Base-by-base conservation (phyloP, 2,888 invertebrate genomes). In the Tipula helvola region DNA sequence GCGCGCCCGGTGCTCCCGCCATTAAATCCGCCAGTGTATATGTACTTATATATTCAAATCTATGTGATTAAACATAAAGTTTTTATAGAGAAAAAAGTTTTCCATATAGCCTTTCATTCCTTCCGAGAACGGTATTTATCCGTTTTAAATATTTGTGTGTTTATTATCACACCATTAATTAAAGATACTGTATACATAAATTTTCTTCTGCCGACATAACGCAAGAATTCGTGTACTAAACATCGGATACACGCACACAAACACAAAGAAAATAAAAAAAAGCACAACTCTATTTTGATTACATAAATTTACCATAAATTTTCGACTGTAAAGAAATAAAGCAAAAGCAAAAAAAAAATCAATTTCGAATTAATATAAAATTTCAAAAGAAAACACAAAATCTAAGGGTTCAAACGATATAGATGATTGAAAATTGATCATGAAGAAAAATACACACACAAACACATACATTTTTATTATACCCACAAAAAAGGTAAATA, bases 241-340 rank as follows among this genome's bases (percentile, higher is more conserved):
- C 8, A 28, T 71, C 71, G n/a, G 1, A 28, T n/a, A 52, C 10
- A 28, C 28, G 10, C 71, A 71, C 28, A 71, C 71, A 71, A 0
- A 71, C 71, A 71, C 28, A 12, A 71, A 28, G 28, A 71, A 71
- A 18, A 71, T 8, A 57, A 0, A 28, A 18, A 71, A 71, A 71
- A 71, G 71, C 71, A 71, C 71, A 71, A 71, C 71, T 71, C 71
- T 71, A 71, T 71, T 71, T 71, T 71, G 71, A 71, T 71, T 71
- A 71, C 71, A 71, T 71, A 71, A 71, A 71, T 71, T 71, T 71
- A 71, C 71, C 71, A 71, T 71, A 71, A 71, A 71, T 71, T 57
- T 71, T 71, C 71, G 28, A 71, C 71, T 71, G 71, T 28, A 71
- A 71, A 71, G 71, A 71, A 71, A 28, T 28, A 28, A 71, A 71